phyloP scores from a whole-genome alignment of 2,888 invertebrate species.

The Spialia ferax region DNA sequence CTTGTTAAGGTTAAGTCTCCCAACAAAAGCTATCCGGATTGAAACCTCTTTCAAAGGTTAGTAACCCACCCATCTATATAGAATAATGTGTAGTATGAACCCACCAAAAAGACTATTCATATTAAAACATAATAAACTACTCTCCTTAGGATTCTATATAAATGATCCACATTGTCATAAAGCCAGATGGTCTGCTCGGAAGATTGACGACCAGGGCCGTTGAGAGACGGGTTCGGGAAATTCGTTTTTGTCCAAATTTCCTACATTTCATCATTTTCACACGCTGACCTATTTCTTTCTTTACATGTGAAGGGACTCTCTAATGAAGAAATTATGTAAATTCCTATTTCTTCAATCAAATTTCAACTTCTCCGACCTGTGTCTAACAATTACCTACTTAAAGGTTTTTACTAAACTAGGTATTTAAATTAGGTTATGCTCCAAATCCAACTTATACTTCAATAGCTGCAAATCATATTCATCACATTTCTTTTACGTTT shows the following conservation, averaged over 20 bases:
- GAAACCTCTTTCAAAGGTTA: too few relatives aligned
- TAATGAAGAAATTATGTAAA: conserved; percentile 1
- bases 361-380: not conserved
- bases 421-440: too few relatives aligned
- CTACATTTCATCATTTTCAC: conserved; percentile 26
- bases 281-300: conserved; percentile 9
- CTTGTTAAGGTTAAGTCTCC: too few relatives aligned
- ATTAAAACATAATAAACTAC: not conserved
- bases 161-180: conserved; percentile 33
- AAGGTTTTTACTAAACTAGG: too few relatives aligned
- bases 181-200: conserved; percentile 29
- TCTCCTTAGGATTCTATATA: conserved; percentile 14
- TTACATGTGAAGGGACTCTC: not conserved
- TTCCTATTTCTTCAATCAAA: not conserved
- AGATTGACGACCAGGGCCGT: conserved; percentile 34
- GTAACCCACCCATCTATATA: too few relatives aligned
- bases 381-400: not conserved
- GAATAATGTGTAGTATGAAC: too few relatives aligned
- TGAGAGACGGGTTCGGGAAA: conserved; percentile 20
- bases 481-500: too few relatives aligned
- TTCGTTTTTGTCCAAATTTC: conserved; percentile 21
- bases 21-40: too few relatives aligned
- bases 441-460: too few relatives aligned
- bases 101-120: not conserved
- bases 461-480: too few relatives aligned